Evolutionary conservation across 64 coral and sea anemone species (phyloP).

Genomic region (Dendrophyllia cribrosa): DNA sequence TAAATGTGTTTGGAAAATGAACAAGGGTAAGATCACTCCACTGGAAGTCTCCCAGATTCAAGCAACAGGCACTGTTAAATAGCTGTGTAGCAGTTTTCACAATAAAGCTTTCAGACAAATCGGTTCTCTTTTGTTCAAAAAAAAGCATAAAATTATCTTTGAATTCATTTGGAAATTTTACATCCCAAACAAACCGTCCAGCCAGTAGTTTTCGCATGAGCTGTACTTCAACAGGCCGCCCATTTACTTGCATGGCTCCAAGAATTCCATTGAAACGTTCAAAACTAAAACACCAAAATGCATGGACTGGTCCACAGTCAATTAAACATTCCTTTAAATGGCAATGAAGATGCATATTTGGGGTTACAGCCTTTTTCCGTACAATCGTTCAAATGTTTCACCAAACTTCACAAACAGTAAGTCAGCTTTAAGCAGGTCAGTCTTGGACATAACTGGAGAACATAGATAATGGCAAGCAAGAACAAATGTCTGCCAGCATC

Average conservation of each 20-base stretch:
- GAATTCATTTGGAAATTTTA: slow-evolving; percentile 12
- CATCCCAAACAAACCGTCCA: not conserved
- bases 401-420: slow-evolving; percentile 17
- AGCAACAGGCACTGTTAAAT: not conserved
- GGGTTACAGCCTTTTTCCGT: not conserved
- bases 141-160: not conserved
- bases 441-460: slow-evolving; percentile 12
- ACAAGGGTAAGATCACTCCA: not conserved
- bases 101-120: not conserved
- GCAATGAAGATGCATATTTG: slow-evolving; percentile 5
- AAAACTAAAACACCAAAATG: slow-evolving; percentile 41
- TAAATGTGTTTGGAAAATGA: not conserved
- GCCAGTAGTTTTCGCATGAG: slow-evolving; percentile 41
- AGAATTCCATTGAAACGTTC: slow-evolving; percentile 49
- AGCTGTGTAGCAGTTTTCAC: not conserved
- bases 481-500: not conserved
- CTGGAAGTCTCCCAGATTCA: not conserved
- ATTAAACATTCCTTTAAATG: slow-evolving; percentile 4
- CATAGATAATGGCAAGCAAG: not conserved
- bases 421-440: slow-evolving; percentile 25
- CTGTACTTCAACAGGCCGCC: slow-evolving; percentile 44
- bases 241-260: slow-evolving; percentile 14
- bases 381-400: not conserved
- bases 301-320: slow-evolving; percentile 10
- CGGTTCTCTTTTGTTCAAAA: not conserved